Base-by-base conservation (phyloP, 2,113 vertebrate species). In the Cranoglanis bouderius region DNA sequence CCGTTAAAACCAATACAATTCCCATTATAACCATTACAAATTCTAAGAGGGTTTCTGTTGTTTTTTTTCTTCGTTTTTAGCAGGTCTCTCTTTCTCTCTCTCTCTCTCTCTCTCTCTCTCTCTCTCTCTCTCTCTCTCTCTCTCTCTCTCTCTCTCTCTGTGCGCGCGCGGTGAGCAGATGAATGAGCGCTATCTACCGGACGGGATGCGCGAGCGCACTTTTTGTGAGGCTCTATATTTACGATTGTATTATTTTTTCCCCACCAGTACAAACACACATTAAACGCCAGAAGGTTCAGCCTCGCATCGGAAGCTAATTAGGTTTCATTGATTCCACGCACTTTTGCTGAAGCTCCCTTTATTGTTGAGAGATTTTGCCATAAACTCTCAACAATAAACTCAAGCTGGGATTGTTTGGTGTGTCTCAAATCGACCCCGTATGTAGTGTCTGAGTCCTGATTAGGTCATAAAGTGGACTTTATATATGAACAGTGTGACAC, bases 121-220 rank as follows among this genome's bases (percentile, higher is more conserved):
- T 14, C 81, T 1, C 32, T 4, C 3, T 57, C 8, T 82, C 18
- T 51, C 77, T 81, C 77, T 29, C 40, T 29, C 46, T 51, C 46
- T 18, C 80, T 4, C 29, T 38, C 51, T 59, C n/a, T 1, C 82
- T 2, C 6, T 14, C 4, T 61, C 9, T 59, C 8, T 2, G 19
- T 49, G 38, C 0, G 24, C 21, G 21, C 40, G 43, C 10, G 46
- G 21, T 49, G 46, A 43, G 19, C 65, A 65, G 65, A 81, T 32
- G 49, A 49, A n/a, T 29, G 43, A 85, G 74, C 86, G 89, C 82
- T 81, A 61, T 82, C 89, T 88, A 67, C 55, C 59, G 89, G 80
- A 77, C 35, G 43, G 9, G 12, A 43, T 26, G n/a, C 12, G 85
- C 40, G 13, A 59, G 57, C 29, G 46, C 88, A 87, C 7, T 67